Percentiles rank a stretch among this genome's conserved stretches.
phyloP scores from a whole-genome alignment of 1,140 invertebrate genomes.

The Saccostrea cuccullata region DNA sequence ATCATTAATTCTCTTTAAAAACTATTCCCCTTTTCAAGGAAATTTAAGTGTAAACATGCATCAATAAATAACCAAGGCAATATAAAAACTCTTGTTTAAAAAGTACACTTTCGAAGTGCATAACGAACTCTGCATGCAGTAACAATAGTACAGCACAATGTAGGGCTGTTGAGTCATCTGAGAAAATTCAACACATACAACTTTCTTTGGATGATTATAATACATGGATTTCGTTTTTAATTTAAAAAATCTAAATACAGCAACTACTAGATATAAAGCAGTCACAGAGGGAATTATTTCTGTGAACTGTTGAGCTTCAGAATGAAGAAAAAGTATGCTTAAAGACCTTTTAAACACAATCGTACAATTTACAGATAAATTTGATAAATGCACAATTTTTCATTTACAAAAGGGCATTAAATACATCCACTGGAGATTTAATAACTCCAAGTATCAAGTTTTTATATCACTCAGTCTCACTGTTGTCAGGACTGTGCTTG shows the following conservation, averaged over 20 bases:
- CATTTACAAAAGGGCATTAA: neutral
- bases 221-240: conserved; percentile 13
- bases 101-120: conserved; percentile 25
- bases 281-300: neutral
- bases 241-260: neutral
- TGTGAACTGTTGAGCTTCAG: neutral
- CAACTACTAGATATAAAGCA: neutral
- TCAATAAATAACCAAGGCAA: neutral
- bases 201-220: conserved; percentile 11
- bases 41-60: neutral
- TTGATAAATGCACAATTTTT: neutral
- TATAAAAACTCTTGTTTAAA: neutral
- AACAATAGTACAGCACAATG: neutral
- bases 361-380: neutral
- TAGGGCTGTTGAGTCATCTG: neutral
- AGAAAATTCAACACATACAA: neutral
- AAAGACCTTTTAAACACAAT: neutral
- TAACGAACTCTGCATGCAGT: neutral
- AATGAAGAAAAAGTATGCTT: neutral
- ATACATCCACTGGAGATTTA: neutral
- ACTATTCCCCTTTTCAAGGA: neutral
- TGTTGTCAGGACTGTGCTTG: neutral
- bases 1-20: neutral
- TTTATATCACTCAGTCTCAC: neutral
- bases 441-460: neutral